phyloP scores from a whole-genome alignment of 2,888 invertebrate genomes.

The Spodoptera picta region DNA sequence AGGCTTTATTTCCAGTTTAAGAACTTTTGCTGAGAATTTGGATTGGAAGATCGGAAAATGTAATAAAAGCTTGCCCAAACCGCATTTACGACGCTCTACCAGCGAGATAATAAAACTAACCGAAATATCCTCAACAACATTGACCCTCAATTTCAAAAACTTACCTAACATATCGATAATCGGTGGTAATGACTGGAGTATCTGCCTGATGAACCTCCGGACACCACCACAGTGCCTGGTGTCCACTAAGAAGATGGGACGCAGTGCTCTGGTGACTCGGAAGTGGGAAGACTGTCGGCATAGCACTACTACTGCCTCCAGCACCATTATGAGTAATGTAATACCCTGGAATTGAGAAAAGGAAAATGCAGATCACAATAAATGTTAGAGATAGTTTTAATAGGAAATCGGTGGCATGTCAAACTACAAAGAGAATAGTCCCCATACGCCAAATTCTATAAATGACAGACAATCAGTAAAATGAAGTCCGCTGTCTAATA shows the following conservation, averaged over 20 bases:
- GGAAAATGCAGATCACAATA: not conserved
- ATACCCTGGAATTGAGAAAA: conserved; percentile 87
- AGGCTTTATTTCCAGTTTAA: too few species aligned
- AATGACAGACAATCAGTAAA: too few species aligned
- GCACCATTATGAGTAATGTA: conserved; percentile 93
- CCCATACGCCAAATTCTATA: too few species aligned
- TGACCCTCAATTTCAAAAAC: conserved; percentile 21
- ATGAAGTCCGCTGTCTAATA: too few species aligned
- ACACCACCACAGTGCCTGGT: conserved; percentile 95
- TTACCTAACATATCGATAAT: conserved; percentile 95
- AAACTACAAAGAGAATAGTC: too few species aligned
- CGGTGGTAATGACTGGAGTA: conserved; percentile 95
- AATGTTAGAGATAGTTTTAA: too few species aligned
- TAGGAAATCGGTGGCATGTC: too few species aligned
- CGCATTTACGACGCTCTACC: too few species aligned
- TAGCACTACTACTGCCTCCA: conserved; percentile 94
- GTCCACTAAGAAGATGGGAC: conserved; percentile 96
- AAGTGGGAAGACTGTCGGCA: conserved; percentile 95
- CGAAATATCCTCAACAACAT: not conserved
- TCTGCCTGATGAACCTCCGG: conserved; percentile 92
- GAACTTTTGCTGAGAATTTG: too few species aligned
- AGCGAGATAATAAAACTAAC: too few species aligned
- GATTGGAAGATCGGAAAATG: too few species aligned
- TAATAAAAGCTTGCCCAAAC: too few species aligned
- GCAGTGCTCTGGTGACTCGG: conserved; percentile 94